Evolutionary conservation across 2,888 invertebrate genomes (phyloP).

Genomic region (Carcina quercana): DNA sequence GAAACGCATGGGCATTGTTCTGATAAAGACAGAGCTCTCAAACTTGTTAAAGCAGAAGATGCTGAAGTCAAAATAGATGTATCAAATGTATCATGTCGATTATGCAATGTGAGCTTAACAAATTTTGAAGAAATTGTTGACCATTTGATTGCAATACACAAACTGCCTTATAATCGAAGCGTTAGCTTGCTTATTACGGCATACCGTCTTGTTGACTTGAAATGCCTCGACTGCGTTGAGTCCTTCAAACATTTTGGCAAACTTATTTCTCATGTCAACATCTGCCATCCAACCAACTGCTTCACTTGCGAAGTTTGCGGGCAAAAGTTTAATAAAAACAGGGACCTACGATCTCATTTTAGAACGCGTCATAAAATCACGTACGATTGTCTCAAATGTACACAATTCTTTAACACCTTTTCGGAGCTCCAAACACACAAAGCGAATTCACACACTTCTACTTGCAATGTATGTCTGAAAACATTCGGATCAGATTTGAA

Average conservation of each 20-base stretch:
- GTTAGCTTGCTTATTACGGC: conserved; percentile 31
- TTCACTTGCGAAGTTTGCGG: conserved; percentile 38
- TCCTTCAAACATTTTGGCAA: conserved; percentile 34
- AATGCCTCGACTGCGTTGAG: conserved; percentile 42
- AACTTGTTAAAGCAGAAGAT: conserved; percentile 39
- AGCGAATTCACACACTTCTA: conserved; percentile 35
- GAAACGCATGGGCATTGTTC: conserved; percentile 39
- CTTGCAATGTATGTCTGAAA: conserved; percentile 48
- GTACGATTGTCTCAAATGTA: conserved; percentile 40
- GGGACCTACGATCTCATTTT: conserved; percentile 40
- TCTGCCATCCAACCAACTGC: conserved; percentile 31
- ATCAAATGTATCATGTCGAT: conserved; percentile 40
- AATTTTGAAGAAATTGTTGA: conserved; percentile 27
- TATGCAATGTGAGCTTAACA: conserved; percentile 31
- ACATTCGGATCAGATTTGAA: conserved; percentile 37
- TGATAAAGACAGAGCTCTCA: conserved; percentile 37
- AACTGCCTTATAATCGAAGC: conserved; percentile 33
- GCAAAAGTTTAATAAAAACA: conserved; percentile 41
- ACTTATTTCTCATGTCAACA: conserved; percentile 45
- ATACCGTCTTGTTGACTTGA: conserved; percentile 42
- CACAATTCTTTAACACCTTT: conserved; percentile 28
- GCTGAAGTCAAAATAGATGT: conserved; percentile 55
- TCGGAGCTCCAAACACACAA: conserved; percentile 37
- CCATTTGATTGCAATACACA: conserved; percentile 43
- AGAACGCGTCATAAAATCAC: conserved; percentile 36